A percentile compares a stretch with the other conserved stretches of the same genome.
Evolutionary conservation across 2,888 invertebrate genomes (phyloP).

Genomic region (Stratiomys singularior): DNA sequence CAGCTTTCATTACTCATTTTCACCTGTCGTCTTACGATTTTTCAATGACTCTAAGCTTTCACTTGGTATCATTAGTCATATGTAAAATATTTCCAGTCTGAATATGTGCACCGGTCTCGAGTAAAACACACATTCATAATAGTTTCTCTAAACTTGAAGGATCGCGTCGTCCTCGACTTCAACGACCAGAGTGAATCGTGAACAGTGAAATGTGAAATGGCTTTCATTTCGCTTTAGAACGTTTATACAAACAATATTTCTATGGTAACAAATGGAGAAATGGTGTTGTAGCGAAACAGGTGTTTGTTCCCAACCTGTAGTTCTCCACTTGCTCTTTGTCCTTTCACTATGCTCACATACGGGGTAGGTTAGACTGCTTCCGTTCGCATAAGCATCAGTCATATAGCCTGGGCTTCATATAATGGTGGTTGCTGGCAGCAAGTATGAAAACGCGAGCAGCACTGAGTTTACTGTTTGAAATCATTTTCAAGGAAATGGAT

Average conservation of each 20-base stretch:
- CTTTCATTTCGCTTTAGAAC: background rate
- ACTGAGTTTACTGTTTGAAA: background rate
- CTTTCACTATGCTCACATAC: background rate
- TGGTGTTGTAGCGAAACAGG: constrained; percentile 10
- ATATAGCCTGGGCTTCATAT: too few relatives aligned
- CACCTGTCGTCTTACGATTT: background rate
- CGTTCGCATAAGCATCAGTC: too few relatives aligned
- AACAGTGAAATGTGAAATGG: background rate
- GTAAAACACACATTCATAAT: background rate
- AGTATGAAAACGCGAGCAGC: background rate
- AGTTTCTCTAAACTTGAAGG: background rate
- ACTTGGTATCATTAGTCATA: background rate
- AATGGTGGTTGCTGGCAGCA: background rate
- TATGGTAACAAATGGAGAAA: constrained; percentile 5
- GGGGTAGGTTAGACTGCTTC: too few relatives aligned
- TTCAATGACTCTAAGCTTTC: background rate
- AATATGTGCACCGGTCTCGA: background rate
- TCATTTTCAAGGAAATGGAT: background rate
- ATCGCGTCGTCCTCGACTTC: background rate
- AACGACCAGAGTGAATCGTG: background rate
- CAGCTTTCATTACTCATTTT: background rate
- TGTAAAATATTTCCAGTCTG: background rate
- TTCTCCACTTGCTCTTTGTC: background rate
- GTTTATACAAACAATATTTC: background rate
- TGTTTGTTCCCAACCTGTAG: constrained; percentile 12